These are phyloP conservation scores for Phortica variegata DNA, from an alignment of 1,140 invertebrate species.

Conservation along the genomic window DNA sequence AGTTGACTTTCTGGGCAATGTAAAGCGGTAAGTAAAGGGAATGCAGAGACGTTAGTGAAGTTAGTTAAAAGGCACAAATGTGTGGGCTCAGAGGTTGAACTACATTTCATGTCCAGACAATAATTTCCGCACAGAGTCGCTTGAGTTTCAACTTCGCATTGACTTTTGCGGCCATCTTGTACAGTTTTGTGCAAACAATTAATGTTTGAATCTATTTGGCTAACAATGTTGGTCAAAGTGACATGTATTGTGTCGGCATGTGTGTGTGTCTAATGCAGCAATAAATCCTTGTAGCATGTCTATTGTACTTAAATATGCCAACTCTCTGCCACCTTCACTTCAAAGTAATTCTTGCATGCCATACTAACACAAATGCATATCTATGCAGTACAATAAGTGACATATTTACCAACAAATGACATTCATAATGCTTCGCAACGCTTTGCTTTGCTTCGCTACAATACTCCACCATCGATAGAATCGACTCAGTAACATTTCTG, in stretches of 20 bases:
- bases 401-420: too few relatives aligned
- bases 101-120: constrained; percentile 17
- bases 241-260: constrained; percentile 10
- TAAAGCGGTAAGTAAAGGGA: constrained; percentile 68
- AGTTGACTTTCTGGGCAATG: constrained; percentile 81
- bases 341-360: too few relatives aligned
- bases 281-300: too few relatives aligned
- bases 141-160: constrained; percentile 14
- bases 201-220: constrained; percentile 53
- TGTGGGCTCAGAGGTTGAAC: neutral
- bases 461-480: too few relatives aligned
- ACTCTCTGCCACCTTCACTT: too few relatives aligned
- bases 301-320: too few relatives aligned
- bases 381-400: too few relatives aligned
- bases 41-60: constrained; percentile 34
- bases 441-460: too few relatives aligned
- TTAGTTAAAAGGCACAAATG: constrained; percentile 12
- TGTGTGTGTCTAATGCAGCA: constrained; percentile 25
- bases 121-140: constrained; percentile 12
- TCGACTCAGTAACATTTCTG: too few relatives aligned
- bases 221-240: constrained; percentile 40
- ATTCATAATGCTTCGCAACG: too few relatives aligned
- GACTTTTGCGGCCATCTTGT: neutral
- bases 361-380: too few relatives aligned
- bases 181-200: constrained; percentile 36